These are phyloP conservation scores for Hyla sarda DNA, from an alignment of 2,113 vertebrate genomes.

Conservation along the genomic window DNA sequence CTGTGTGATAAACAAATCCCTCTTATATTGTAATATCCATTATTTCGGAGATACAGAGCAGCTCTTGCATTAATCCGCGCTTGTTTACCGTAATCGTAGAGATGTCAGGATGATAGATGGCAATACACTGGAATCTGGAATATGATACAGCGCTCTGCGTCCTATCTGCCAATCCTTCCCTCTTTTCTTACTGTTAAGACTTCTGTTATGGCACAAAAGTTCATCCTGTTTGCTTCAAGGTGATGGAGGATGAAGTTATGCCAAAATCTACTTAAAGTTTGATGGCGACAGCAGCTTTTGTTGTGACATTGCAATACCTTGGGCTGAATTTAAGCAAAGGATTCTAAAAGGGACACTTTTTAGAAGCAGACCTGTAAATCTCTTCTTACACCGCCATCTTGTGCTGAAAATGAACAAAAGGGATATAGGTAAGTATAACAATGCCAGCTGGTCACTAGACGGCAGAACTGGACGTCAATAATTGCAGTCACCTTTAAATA, in stretches of 20 bases:
- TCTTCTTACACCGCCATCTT: not conserved
- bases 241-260: not conserved
- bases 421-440: not conserved
- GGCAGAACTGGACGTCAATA: too few relatives aligned
- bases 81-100: slow-evolving; percentile 14
- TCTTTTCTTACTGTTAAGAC: not conserved
- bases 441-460: too few relatives aligned
- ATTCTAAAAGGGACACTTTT: not conserved
- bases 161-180: not conserved
- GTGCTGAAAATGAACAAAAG: not conserved
- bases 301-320: not conserved
- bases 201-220: slow-evolving; percentile 5
- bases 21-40: slow-evolving; percentile 3
- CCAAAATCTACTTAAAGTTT: not conserved
- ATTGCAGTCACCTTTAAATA: too few relatives aligned
- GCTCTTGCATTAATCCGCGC: slow-evolving; percentile 1
- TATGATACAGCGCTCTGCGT: not conserved
- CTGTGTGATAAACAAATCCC: not conserved
- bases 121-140: not conserved
- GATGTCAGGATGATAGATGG: slow-evolving; percentile 8
- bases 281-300: not conserved
- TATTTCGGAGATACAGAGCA: not conserved
- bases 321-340: not conserved
- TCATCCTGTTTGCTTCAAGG: not conserved
- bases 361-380: not conserved